Evolutionary conservation across 2,113 vertebrate genomes (phyloP).

Genomic region (Lanius collurio): DNA sequence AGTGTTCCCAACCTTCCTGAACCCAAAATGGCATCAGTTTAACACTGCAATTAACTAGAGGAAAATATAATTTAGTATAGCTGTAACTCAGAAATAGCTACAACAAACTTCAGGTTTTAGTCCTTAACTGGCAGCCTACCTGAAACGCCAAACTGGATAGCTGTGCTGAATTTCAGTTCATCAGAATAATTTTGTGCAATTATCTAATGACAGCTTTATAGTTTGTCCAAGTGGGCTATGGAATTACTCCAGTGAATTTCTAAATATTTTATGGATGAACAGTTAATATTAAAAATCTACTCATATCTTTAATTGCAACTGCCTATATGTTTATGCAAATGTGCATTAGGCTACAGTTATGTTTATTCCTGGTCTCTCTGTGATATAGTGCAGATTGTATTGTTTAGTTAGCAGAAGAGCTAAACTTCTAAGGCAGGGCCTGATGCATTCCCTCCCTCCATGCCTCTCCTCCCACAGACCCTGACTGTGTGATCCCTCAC

Average conservation of each 20-base stretch:
- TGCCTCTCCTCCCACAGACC: not conserved
- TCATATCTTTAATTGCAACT: not conserved
- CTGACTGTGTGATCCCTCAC: accelerated
- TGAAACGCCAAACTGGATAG: not conserved
- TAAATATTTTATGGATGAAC: not conserved
- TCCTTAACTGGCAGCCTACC: not conserved
- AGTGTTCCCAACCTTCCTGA: not conserved
- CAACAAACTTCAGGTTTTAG: not conserved
- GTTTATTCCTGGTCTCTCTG: not conserved
- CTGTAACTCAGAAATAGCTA: not conserved
- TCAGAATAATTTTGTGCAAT: not conserved
- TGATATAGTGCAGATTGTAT: not conserved
- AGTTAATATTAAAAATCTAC: not conserved
- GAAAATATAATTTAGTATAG: not conserved
- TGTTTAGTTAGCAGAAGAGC: not conserved
- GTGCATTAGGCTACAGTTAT: not conserved
- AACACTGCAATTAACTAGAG: not conserved
- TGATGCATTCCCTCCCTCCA: not conserved
- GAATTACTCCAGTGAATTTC: not conserved
- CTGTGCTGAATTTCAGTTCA: not conserved
- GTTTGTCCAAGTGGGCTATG: not conserved
- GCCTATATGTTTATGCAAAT: not conserved
- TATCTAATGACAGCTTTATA: not conserved
- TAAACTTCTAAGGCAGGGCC: not conserved
- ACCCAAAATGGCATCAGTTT: not conserved